phyloP scores from a whole-genome alignment of 2,888 invertebrate species.

The Megaustenia siamemsis region DNA sequence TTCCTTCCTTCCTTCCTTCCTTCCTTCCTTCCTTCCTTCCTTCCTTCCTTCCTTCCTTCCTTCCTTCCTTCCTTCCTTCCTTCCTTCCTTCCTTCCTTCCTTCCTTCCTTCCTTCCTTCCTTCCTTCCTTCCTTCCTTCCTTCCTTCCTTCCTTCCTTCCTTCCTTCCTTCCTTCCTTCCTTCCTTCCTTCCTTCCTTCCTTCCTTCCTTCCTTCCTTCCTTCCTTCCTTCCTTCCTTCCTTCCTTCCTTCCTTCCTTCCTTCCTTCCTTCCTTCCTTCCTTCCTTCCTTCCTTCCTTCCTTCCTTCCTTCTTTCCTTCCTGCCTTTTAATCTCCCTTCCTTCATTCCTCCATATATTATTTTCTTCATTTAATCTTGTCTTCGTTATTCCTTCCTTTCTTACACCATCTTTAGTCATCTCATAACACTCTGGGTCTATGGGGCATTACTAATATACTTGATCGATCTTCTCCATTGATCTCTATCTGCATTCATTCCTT shows the following conservation, averaged over 20 bases:
- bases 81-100: conserved; percentile 9
- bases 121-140: background rate
- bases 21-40: conserved; percentile 9
- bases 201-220: conserved; percentile 9
- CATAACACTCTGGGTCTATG: no score
- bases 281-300: background rate
- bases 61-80: conserved; percentile 9
- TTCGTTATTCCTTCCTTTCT: no score
- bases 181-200: conserved; percentile 9
- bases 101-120: conserved; percentile 9
- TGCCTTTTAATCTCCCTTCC: background rate
- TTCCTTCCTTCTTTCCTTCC: background rate
- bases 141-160: background rate
- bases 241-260: conserved; percentile 9
- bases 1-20: conserved; percentile 9
- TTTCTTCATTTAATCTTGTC: no score
- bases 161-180: conserved; percentile 7
- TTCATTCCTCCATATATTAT: no score
- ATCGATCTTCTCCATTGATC: no score
- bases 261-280: background rate
- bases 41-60: conserved; percentile 5
- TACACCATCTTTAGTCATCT: no score
- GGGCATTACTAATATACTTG: no score
- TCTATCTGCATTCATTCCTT: no score
- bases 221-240: conserved; percentile 9